These are phyloP conservation scores for Nymphalis urticae DNA, from an alignment of 2,888 invertebrate species.

Conservation along the genomic window DNA sequence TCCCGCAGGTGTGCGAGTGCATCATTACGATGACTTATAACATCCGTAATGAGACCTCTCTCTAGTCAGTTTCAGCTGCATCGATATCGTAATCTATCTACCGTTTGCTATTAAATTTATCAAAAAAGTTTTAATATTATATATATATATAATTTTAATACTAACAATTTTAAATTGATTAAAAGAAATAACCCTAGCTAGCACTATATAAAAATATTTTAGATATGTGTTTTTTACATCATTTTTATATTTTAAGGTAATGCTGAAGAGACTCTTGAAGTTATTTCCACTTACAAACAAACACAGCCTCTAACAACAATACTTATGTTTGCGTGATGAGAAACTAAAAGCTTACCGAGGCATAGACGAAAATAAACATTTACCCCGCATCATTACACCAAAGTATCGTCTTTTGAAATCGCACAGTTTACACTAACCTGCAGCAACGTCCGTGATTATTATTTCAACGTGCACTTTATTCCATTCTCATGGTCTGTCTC, in stretches of 20 bases:
- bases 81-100: constrained; percentile 7
- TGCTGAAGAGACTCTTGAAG: no score
- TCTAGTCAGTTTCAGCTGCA: constrained; percentile 10
- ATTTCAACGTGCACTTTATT: constrained; percentile 33
- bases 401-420: constrained; percentile 30
- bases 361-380: constrained; percentile 32
- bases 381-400: constrained; percentile 24
- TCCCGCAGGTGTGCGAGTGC: constrained; percentile 26
- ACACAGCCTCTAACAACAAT: neutral
- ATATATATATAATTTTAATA: no score
- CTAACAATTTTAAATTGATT: no score
- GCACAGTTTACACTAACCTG: constrained; percentile 24
- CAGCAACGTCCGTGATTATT: constrained; percentile 31
- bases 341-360: constrained; percentile 13
- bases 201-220: no score
- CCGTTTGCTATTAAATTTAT: neutral
- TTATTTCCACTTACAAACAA: no score
- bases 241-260: no score
- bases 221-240: no score
- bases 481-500: constrained; percentile 20
- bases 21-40: constrained; percentile 28
- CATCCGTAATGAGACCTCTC: constrained; percentile 17
- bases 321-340: neutral
- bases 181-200: no score
- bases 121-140: neutral